Evolutionary conservation across 1,140 invertebrate genomes (phyloP), one percentile per base, ranked within the genome.

Genomic region (Diorhabda elongata): DNA sequence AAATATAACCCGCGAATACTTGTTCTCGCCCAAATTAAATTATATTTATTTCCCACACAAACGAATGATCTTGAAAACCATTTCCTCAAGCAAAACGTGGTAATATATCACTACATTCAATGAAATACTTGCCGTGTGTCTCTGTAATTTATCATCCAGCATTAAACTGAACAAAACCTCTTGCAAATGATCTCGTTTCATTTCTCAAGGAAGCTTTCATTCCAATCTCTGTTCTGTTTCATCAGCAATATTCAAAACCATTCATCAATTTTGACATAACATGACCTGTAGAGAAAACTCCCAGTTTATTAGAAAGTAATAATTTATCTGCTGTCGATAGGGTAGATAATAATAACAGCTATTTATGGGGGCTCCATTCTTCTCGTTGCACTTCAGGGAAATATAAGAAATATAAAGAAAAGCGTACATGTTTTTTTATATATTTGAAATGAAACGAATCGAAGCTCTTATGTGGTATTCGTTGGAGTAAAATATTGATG

Each of bases 261-360:
- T 52, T 52, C 47, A 52, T 52, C 47, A 52, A 52, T 52, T n/a
- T n/a, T 52, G 47, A 52, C 47, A 52, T 52, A 52, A 52, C 47
- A 52, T 52, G 4, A 52, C 47, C 47, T 52, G 47, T n/a, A 52
- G n/a, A 52, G 47, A 52, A 52, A 52, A 52, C 47, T 52, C n/a
- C 47, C 6, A 52, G 47, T 52, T 52, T 52, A 52, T 52, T 52
- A 52, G 2, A n/a, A 52, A n/a, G n/a, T 52, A 52, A 52, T 52
- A 52, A 52, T 52, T 52, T 52, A 52, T 52, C 47, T 52, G 47
- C 47, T 52, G 47, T 52, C 47, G 47, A 52, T 52, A 52, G 47
- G 6, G 47, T 52, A 52, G 47, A 52, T 52, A 52, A 52, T 52
- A 52, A 52, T 52, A 52, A 52, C 47, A 52, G 47, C 47, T 52